These are phyloP conservation scores for Accipiter cooperii DNA, from an alignment of 2,113 vertebrate species.

Conservation along the genomic window DNA sequence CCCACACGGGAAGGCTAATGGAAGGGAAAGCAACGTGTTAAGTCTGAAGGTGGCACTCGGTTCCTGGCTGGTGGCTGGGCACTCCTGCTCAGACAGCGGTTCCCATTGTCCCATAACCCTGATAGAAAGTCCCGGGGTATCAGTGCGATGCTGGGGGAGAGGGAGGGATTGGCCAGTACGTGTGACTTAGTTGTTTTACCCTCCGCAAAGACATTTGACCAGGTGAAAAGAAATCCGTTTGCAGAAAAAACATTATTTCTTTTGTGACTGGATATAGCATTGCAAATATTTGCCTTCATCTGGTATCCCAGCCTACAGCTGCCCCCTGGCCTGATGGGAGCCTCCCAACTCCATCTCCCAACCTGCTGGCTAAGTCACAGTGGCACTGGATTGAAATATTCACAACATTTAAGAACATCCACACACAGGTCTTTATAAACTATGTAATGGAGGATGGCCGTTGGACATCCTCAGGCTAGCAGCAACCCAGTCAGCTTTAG, in stretches of 20 bases:
- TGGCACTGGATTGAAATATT: background rate
- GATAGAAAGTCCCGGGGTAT: background rate
- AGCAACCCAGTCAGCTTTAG: background rate
- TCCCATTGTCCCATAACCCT: background rate
- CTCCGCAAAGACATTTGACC: background rate
- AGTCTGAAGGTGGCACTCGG: background rate
- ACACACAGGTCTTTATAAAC: background rate
- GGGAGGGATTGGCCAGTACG: background rate
- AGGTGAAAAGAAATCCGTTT: background rate
- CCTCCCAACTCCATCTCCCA: background rate
- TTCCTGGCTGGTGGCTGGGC: background rate
- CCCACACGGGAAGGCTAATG: background rate
- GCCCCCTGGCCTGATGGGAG: background rate
- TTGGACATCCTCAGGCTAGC: background rate
- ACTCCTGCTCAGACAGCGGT: background rate
- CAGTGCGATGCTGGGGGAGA: background rate
- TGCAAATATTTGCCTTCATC: background rate
- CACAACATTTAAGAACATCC: background rate
- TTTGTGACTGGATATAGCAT: background rate
- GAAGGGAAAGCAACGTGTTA: background rate
- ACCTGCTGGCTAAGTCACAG: accelerated
- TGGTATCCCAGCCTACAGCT: background rate
- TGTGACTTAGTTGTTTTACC: background rate
- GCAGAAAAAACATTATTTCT: background rate
- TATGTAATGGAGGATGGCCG: accelerated